phyloP scores from a whole-genome alignment of 2,888 invertebrate genomes.

The Drosophila nr. medialis region DNA sequence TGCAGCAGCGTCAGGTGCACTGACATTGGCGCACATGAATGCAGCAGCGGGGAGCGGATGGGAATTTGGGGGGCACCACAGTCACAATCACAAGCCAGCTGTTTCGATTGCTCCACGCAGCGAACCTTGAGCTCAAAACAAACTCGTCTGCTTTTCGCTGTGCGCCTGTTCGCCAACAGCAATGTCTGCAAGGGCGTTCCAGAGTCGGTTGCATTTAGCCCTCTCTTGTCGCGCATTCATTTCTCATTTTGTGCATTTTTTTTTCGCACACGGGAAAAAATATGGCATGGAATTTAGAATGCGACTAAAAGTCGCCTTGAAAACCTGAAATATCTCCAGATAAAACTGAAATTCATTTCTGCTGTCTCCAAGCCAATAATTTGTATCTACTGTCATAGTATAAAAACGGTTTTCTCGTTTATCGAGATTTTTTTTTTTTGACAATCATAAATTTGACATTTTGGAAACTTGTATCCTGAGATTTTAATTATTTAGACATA shows the following conservation, averaged over 20 bases:
- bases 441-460: not conserved
- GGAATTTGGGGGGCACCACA: not conserved
- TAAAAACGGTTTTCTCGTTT: not conserved
- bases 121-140: constrained; percentile 60
- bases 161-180: constrained; percentile 54
- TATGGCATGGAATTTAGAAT: not conserved
- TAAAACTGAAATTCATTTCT: not conserved
- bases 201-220: constrained; percentile 22
- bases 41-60: not conserved
- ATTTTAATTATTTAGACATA: not conserved
- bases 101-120: constrained; percentile 25
- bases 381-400: not conserved
- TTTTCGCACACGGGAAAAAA: constrained; percentile 7
- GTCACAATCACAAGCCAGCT: constrained; percentile 33
- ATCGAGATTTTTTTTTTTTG: too few relatives aligned
- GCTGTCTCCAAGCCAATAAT: not conserved
- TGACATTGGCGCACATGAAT: constrained; percentile 67
- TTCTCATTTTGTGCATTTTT: constrained; percentile 11
- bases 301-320: not conserved
- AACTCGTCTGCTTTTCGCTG: constrained; percentile 47
- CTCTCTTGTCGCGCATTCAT: constrained; percentile 3
- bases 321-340: not conserved
- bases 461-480: not conserved
- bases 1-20: constrained; percentile 69
- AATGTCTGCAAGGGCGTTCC: constrained; percentile 54